Evolutionary conservation across 1,140 invertebrate genomes (phyloP).

Genomic region (Ceratoteleas bidentatus): DNA sequence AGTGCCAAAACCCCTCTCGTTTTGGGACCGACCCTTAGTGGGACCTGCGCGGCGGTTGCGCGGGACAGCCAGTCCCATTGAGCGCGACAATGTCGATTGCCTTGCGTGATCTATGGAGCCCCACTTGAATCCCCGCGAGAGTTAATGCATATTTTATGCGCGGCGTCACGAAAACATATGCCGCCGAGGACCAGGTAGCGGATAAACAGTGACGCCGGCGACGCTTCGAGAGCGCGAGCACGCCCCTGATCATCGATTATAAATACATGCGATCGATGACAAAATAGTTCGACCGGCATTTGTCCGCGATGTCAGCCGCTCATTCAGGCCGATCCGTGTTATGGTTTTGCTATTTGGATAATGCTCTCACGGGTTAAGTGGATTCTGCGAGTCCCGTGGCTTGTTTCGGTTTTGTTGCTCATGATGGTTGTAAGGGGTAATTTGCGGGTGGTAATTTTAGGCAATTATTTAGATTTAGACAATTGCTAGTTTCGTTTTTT

Average conservation of each 20-base stretch:
- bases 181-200: background rate
- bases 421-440: too few relatives aligned
- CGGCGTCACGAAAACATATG: slow-evolving; percentile 60
- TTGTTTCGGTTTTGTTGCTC: too few relatives aligned
- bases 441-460: too few relatives aligned
- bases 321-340: too few relatives aligned
- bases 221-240: slow-evolving; percentile 38
- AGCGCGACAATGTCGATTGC: slow-evolving; percentile 58
- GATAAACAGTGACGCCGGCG: slow-evolving; percentile 18
- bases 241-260: slow-evolving; percentile 56
- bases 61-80: slow-evolving; percentile 61
- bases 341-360: slow-evolving; percentile 31
- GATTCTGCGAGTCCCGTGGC: too few relatives aligned
- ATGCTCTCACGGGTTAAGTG: too few relatives aligned
- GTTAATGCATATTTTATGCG: slow-evolving; percentile 74
- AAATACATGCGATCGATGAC: slow-evolving; percentile 49
- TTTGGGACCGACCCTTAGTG: slow-evolving; percentile 61
- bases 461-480: too few relatives aligned
- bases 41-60: slow-evolving; percentile 68
- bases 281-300: slow-evolving; percentile 44
- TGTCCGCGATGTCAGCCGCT: slow-evolving; percentile 23
- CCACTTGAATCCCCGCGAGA: slow-evolving; percentile 71
- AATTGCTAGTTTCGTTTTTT: too few relatives aligned
- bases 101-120: slow-evolving; percentile 75
- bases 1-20: slow-evolving; percentile 55